Base-by-base conservation (phyloP, 2,888 invertebrate species). In the Chloromyia formosa region DNA sequence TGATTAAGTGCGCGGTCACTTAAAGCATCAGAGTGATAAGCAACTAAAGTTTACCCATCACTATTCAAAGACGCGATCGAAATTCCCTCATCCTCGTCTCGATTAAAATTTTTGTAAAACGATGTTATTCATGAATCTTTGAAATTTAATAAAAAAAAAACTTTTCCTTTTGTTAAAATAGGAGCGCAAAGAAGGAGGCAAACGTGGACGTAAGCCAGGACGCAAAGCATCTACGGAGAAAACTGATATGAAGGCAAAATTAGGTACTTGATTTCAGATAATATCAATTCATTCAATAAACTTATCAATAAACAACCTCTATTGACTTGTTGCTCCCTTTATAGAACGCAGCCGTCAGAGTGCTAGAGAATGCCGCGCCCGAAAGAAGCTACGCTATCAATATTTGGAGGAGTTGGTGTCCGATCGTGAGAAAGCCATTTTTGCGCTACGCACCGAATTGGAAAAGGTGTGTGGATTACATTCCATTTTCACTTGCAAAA, bases 301-400 rank as follows among this genome's bases (percentile, higher is more conserved):
- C n/a, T n/a, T n/a, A n/a, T n/a, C n/a, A n/a, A n/a, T n/a, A n/a
- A n/a, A n/a, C n/a, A n/a, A n/a, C n/a, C n/a, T n/a, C n/a, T n/a
- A n/a, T n/a, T n/a, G n/a, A n/a, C n/a, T 58, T 23, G 86, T 80
- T 18, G 4, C 49, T 61, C 27, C 14, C 54, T 20, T 75, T 87
- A 22, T 84, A 95, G 97, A 98, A 87, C 90, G 97, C 77, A 97
- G 97, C 86, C 90, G 98, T 80, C 97, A 98, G 88, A 97, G 97
- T 87, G 98, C 98, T 79, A 89, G 97, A 81, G 98, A 98, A 88
- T 98, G 98, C 85, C 91, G 98, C 79, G 97, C 97, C 62, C 90
- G 98, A 72, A 98, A 98, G 88, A 98, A 98, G 85, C 89, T 98
- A 77, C 91, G 98, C 72, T 98, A 98, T 86, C 97, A 98, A 85